Evolutionary conservation across 2,888 invertebrate genomes (phyloP).

Genomic region (Cabera pusaria): DNA sequence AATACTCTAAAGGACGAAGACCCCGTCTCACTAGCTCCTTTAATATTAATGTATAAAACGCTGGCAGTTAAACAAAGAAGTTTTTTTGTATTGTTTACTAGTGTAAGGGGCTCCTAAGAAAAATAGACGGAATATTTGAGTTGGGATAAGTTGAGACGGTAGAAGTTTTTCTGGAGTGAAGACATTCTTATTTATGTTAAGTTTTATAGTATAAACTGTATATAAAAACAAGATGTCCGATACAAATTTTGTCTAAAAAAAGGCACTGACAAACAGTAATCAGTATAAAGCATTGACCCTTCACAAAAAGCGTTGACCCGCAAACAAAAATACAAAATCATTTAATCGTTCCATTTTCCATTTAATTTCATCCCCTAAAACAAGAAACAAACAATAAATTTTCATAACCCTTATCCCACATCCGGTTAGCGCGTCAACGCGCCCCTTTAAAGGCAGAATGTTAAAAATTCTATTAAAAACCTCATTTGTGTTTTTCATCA

Average conservation of each 20-base stretch:
- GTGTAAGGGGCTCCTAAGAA: no score
- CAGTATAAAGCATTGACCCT: no score
- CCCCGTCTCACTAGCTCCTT: slow-evolving; percentile 11
- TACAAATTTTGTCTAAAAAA: no score
- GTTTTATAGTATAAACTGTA: no score
- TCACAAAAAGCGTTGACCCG: no score
- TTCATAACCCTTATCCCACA: slow-evolving; percentile 27
- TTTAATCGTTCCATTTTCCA: slow-evolving; percentile 9
- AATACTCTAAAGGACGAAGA: slow-evolving; percentile 15
- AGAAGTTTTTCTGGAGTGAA: no score
- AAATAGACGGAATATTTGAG: no score
- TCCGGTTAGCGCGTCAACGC: slow-evolving; percentile 46
- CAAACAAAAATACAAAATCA: slow-evolving; percentile 6
- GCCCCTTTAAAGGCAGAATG: slow-evolving; percentile 30
- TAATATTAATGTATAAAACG: slow-evolving; percentile 15
- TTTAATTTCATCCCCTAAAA: slow-evolving; percentile 10
- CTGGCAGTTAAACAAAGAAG: not conserved
- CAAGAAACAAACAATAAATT: slow-evolving; percentile 25
- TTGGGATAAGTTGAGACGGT: no score
- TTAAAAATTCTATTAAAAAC: slow-evolving; percentile 65
- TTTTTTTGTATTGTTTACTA: no score
- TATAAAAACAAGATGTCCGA: no score
- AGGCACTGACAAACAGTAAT: no score
- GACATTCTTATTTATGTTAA: no score
- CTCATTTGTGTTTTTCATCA: slow-evolving; percentile 63